Evolutionary conservation across 1,140 invertebrate genomes (phyloP).

Genomic region (Manduca sexta): DNA sequence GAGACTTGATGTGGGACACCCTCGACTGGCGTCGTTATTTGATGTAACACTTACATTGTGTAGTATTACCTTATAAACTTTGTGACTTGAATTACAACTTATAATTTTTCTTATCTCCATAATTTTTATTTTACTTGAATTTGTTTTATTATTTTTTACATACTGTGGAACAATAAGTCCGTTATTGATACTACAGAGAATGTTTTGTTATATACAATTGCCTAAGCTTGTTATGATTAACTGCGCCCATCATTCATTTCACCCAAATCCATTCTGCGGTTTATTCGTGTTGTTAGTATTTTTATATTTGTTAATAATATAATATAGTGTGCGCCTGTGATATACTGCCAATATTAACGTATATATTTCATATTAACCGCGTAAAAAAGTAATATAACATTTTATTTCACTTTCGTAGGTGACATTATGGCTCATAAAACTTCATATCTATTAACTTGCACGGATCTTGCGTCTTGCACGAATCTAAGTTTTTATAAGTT

Average conservation of each 20-base stretch:
- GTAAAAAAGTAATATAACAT: slow-evolving; percentile 24
- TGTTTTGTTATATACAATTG: too few relatives aligned
- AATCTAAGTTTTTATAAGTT: background rate
- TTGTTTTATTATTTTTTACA: too few relatives aligned
- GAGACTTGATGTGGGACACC: slow-evolving; percentile 31
- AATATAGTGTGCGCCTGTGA: background rate
- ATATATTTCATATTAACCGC: slow-evolving; percentile 9
- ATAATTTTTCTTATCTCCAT: too few relatives aligned
- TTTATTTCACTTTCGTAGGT: slow-evolving; percentile 30
- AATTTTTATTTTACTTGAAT: too few relatives aligned
- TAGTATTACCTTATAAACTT: too few relatives aligned
- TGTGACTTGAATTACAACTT: too few relatives aligned
- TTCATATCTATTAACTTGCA: slow-evolving; percentile 35
- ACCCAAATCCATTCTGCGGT: too few relatives aligned
- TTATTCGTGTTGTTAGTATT: too few relatives aligned
- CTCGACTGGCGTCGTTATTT: slow-evolving; percentile 31
- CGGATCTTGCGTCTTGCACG: slow-evolving; percentile 21
- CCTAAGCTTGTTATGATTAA: too few relatives aligned
- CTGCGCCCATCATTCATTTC: too few relatives aligned
- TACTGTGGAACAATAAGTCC: too few relatives aligned
- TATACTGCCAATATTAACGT: slow-evolving; percentile 1
- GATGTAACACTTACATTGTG: slow-evolving; percentile 5
- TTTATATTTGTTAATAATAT: background rate
- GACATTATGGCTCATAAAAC: slow-evolving; percentile 32
- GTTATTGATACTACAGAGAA: too few relatives aligned